Conservation (phyloP, 2,888 invertebrate genomes). For the Hyles lineata region DNA sequence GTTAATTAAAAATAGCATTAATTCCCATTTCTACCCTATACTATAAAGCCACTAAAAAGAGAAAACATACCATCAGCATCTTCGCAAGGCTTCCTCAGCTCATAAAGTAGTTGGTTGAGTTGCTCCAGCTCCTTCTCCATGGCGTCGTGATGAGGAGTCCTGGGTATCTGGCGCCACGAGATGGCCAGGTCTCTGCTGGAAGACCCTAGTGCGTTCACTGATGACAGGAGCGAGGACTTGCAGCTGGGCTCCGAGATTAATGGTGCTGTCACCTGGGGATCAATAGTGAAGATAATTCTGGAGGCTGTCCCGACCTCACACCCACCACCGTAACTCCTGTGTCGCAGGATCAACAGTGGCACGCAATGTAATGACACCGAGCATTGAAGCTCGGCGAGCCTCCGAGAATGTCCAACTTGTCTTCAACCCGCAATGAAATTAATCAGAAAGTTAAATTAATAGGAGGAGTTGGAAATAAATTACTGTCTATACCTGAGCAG, state of each 20-base stretch:
- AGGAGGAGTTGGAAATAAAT: too few species aligned
- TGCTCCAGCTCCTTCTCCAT: slow-evolving; percentile 22
- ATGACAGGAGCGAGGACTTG: slow-evolving; percentile 17
- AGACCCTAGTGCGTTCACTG: slow-evolving; percentile 26
- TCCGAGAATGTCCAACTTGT: too few species aligned
- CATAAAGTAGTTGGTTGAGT: slow-evolving; percentile 20
- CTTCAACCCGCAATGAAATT: too few species aligned
- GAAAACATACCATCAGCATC: not conserved
- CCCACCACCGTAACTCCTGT: too few species aligned
- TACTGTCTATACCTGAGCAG: slow-evolving; percentile 50
- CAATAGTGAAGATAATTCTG: not conserved
- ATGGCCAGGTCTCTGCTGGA: slow-evolving; percentile 9
- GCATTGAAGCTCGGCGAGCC: too few species aligned
- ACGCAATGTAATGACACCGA: too few species aligned
- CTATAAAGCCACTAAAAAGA: not conserved
- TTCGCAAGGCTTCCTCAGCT: slow-evolving; percentile 18
- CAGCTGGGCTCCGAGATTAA: slow-evolving; percentile 29
- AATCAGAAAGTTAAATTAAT: too few species aligned
- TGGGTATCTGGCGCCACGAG: not conserved
- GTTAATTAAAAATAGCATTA: too few species aligned
- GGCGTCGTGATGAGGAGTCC: not conserved
- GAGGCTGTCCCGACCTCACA: too few species aligned
- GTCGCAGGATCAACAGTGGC: too few species aligned
- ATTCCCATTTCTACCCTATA: too few species aligned
- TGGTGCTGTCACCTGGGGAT: slow-evolving; percentile 23